Conservation (phyloP, 2,797 vertebrate genomes). For the Hippoglossus hippoglossus region DNA sequence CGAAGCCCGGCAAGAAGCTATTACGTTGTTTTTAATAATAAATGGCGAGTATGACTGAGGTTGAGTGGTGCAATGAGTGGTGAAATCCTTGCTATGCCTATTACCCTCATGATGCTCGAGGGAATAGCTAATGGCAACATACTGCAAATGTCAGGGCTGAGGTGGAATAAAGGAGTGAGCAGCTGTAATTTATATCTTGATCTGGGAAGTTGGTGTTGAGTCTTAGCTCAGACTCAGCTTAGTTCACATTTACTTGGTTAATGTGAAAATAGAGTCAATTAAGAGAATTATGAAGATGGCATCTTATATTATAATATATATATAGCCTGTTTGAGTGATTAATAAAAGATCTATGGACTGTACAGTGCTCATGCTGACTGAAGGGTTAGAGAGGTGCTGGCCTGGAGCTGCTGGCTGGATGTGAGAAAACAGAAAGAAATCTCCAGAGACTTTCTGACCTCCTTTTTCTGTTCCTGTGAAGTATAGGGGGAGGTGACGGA, state of each 20-base stretch:
- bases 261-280: constrained; percentile 5
- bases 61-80: not conserved
- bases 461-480: constrained; percentile 51
- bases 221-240: not conserved
- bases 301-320: not conserved
- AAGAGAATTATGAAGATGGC: not conserved
- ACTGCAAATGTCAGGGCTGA: not conserved
- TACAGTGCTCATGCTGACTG: constrained; percentile 1
- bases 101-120: constrained; percentile 38
- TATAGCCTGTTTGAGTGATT: constrained; percentile 1
- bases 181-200: constrained; percentile 24
- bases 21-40: constrained; percentile 67
- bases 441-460: constrained; percentile 62
- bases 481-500: not conserved
- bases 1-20: constrained; percentile 46
- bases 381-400: constrained; percentile 23
- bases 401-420: constrained; percentile 32
- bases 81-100: constrained; percentile 23
- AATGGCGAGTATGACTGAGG: constrained; percentile 35
- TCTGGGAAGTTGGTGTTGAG: constrained; percentile 8
- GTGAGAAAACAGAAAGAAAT: constrained; percentile 34
- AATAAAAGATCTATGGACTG: not conserved
- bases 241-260: constrained; percentile 15
- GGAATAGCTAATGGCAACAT: constrained; percentile 27
- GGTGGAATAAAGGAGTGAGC: not conserved